These are phyloP conservation scores for Hydropsyche betteni DNA, from an alignment of 2,888 invertebrate species.

Conservation along the genomic window DNA sequence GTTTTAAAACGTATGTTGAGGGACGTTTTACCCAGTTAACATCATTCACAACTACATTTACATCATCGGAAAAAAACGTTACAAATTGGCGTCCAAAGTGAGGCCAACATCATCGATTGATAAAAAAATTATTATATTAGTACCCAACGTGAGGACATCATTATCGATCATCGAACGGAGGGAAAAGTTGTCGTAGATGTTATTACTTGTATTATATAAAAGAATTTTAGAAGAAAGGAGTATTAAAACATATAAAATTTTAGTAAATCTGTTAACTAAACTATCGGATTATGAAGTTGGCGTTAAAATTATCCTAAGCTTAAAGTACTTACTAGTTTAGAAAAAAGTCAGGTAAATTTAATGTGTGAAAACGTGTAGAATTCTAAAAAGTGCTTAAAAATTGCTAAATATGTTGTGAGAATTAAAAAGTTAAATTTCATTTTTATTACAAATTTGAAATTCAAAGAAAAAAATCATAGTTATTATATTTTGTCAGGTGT, in stretches of 20 bases:
- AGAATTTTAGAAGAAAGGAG: slow-evolving; percentile 79
- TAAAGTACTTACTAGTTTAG: slow-evolving; percentile 63
- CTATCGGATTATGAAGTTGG: slow-evolving; percentile 60
- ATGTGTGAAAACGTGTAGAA: slow-evolving; percentile 77
- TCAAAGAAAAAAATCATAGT: background rate
- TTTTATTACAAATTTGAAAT: background rate
- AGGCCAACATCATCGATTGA: too few species aligned
- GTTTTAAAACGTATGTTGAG: too few species aligned
- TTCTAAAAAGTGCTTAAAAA: slow-evolving; percentile 73
- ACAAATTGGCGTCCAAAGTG: too few species aligned
- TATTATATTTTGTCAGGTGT: slow-evolving; percentile 65
- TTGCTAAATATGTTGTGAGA: slow-evolving; percentile 70
- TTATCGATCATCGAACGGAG: too few species aligned
- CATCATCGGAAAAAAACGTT: too few species aligned
- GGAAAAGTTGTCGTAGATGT: too few species aligned
- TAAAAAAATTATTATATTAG: too few species aligned
- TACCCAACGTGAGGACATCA: too few species aligned
- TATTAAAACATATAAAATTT: slow-evolving; percentile 69
- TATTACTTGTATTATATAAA: slow-evolving; percentile 81
- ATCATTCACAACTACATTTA: too few species aligned
- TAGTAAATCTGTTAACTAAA: slow-evolving; percentile 64
- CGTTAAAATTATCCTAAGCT: slow-evolving; percentile 56
- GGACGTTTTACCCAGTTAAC: too few species aligned
- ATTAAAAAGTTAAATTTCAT: slow-evolving; percentile 68
- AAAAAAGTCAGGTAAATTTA: slow-evolving; percentile 74